Evolutionary conservation across 2,888 invertebrate species (phyloP), one percentile per base, ranked within the genome.

Genomic region (Pinctada fucata): DNA sequence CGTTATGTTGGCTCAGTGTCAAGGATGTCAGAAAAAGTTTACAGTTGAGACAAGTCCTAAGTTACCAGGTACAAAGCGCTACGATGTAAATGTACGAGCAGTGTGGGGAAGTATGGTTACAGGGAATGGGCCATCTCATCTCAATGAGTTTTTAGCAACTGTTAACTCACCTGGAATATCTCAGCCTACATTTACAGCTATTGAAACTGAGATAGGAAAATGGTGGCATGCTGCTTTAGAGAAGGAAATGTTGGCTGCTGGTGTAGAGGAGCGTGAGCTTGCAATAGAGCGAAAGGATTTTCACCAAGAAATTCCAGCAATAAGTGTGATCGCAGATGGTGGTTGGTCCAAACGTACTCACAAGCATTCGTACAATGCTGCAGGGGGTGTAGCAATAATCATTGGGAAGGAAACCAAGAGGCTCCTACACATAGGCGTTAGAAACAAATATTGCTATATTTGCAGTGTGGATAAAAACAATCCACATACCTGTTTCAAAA

Each of bases 321-420:
- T 80, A n/a, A 78, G 81, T 4, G 79, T 82, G 16, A 69, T 79
- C 0, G 51, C 51, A 51, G 81, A 76, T 76, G 76, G 73, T 13
- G 78, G 78, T 3, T 79, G 81, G 76, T 69, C 70, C 4, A 83
- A 83, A 45, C 13, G 79, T 3, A 73, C 65, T 4, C 78, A 82
- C 49, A 78, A 81, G 66, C 79, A 81, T 16, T 47, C 75, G 2
- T 79, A 79, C 49, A 80, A 79, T 76, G 79, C 73, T 47, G 10
- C 72, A 45, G 78, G 78, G 10, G 78, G 72, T 13, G 80, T 81
- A 5, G 76, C 52, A 31, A 64, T 81, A 8, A 76, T 83, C 13
- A 72, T 79, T 31, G 80, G 80, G 6, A 8, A 75, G 70, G 64
- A 73, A 69, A 78, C 75, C 0, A 69, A 68, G 16, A 82, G 75